Evolutionary conservation across 2,888 invertebrate species (phyloP), one percentile per base, ranked within the genome.

Genomic region (Blastobasis lacticolella): DNA sequence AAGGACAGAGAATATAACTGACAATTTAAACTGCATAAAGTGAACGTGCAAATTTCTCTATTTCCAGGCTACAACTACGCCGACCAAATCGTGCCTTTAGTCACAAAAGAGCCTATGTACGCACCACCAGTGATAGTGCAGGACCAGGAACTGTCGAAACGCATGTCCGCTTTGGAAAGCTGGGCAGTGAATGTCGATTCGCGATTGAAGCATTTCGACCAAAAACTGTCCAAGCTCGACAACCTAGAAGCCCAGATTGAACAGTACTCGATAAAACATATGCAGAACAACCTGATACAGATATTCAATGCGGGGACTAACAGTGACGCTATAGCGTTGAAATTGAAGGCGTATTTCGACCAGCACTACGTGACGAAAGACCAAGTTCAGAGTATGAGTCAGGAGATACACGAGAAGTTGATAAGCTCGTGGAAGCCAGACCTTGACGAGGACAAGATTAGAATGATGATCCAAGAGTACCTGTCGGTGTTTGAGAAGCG

Each of bases 291-390:
- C 52, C 67, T 91, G 9, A 81, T 91, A 3, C 88, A 89, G 49
- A 85, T 90, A 49, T 71, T 91, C 44, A 90, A 81, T 45, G 72
- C 83, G 9, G 78, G 83, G 40, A 73, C 80, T 36, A 82, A 82
- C 51, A 77, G 73, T 38, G 78, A 73, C 1, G 69, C 66, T 0
- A 62, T 89, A 6, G 78, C 89, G 4, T 79, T 89, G 10, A 89
- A 90, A 50, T 63, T 93, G n/a, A 90, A 90, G 55, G 75, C 77
- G 3, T 90, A 91, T 81, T 89, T 93, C 50, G 89, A 90, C 50
- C 85, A 88, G 44, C 81, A 91, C 48, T 92, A 92, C 57, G 80
- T 92, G 9, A 90, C 91, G 5, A 92, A 91, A 61, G 88, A 90
- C n/a, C 90, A 91, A 57, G 76, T 92, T 61, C 91, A 92, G 63